Evolutionary conservation across 2,888 invertebrate genomes (phyloP).

Genomic region (Drosophila neotestacea): DNA sequence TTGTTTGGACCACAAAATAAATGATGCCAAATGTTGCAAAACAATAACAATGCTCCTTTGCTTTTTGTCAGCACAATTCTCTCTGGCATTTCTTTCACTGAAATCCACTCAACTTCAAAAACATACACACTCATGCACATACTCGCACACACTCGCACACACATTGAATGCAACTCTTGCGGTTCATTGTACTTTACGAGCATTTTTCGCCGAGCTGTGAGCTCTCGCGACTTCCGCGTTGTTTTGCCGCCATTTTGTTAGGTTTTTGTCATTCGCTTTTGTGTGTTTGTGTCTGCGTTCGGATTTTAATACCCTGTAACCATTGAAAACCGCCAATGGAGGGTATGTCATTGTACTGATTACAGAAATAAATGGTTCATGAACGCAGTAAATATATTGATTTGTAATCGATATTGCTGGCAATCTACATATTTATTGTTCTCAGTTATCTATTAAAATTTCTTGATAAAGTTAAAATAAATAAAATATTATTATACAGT

Average conservation of each 20-base stretch:
- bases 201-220: constrained; percentile 54
- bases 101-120: constrained; percentile 68
- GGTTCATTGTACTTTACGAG: constrained; percentile 77
- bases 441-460: no score
- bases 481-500: no score
- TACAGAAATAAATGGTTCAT: neutral
- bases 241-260: constrained; percentile 73
- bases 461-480: no score
- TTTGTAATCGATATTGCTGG: no score
- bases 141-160: constrained; percentile 8
- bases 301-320: constrained; percentile 8
- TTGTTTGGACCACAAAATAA: constrained; percentile 62
- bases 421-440: no score
- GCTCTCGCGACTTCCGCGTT: constrained; percentile 69
- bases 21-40: constrained; percentile 63
- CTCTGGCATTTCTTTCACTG: constrained; percentile 57
- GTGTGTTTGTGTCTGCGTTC: constrained; percentile 16
- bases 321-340: neutral
- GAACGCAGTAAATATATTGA: neutral
- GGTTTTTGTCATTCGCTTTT: constrained; percentile 46
- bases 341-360: neutral
- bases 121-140: constrained; percentile 29
- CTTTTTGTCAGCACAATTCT: constrained; percentile 35
- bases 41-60: constrained; percentile 58
- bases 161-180: constrained; percentile 63